Percentiles rank a stretch among this genome's conserved stretches.
phyloP scores from a whole-genome alignment of 2,113 vertebrate species.

The Anarhynchus alexandrinus region DNA sequence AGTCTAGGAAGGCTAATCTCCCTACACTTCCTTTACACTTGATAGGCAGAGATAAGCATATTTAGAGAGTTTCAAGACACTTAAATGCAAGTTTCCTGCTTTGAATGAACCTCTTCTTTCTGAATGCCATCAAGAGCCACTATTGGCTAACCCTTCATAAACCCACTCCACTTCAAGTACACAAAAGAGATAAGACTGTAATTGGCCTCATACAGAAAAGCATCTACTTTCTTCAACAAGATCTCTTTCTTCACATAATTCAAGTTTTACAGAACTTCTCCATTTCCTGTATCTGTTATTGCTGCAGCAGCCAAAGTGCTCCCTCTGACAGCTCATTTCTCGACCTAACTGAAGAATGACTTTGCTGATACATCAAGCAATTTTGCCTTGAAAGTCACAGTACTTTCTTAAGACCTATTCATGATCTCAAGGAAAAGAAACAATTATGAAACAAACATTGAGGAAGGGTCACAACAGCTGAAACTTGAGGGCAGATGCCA shows the following conservation, averaged over 20 bases:
- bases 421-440: background rate
- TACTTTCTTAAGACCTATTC: background rate
- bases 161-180: background rate
- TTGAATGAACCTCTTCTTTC: slow-evolving; percentile 27
- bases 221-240: background rate
- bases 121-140: background rate
- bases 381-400: background rate
- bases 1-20: slow-evolving; percentile 39
- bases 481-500: background rate
- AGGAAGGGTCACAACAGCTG: background rate
- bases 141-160: background rate
- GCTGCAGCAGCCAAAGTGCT: background rate
- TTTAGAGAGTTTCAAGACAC: slow-evolving; percentile 33
- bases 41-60: slow-evolving; percentile 34
- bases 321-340: background rate
- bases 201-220: background rate
- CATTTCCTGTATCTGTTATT: background rate
- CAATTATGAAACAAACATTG: background rate
- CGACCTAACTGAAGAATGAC: background rate
- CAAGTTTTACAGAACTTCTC: background rate
- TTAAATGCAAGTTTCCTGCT: slow-evolving; percentile 25
- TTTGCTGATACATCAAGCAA: background rate
- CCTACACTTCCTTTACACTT: slow-evolving; percentile 23
- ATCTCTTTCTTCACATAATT: slow-evolving; percentile 2
- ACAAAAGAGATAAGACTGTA: slow-evolving; percentile 4